A percentile compares a stretch with the other conserved stretches of the same genome.
Conservation (phyloP, 2,113 vertebrate genomes). For the Planiliza haematocheilus region DNA sequence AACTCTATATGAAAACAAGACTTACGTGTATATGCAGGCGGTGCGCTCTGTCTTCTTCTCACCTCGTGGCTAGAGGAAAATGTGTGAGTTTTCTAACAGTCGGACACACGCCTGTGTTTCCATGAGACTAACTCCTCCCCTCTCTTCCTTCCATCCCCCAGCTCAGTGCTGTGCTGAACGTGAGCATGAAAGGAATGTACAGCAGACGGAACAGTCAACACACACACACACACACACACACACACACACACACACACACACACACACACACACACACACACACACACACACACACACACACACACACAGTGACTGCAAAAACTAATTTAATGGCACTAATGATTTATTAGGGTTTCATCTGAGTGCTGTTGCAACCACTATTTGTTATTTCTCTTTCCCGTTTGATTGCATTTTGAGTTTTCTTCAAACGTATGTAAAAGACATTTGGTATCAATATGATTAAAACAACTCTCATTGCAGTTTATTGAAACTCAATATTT, state of each 20-base stretch:
- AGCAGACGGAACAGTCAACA: background rate
- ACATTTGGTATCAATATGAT: background rate
- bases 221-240: background rate
- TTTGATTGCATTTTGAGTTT: background rate
- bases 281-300: background rate
- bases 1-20: slow-evolving; percentile 6
- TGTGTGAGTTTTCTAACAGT: slow-evolving; percentile 13
- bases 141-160: slow-evolving; percentile 34
- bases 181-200: slow-evolving; percentile 54
- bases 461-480: background rate
- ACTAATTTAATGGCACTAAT: background rate
- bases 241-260: background rate
- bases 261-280: background rate
- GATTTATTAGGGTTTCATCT: background rate
- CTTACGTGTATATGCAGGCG: slow-evolving; percentile 50
- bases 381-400: background rate
- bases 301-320: background rate
- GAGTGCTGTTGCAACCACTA: background rate
- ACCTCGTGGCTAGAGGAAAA: slow-evolving; percentile 39
- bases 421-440: background rate
- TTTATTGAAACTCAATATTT: slow-evolving; percentile 35
- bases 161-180: slow-evolving; percentile 13
- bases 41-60: slow-evolving; percentile 38
- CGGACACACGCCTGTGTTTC: slow-evolving; percentile 22
- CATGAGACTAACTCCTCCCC: slow-evolving; percentile 62